A percentile compares a stretch with the other conserved stretches of the same genome.
Conservation (phyloP, 2,888 invertebrate genomes). For the Girardia tigrina region DNA sequence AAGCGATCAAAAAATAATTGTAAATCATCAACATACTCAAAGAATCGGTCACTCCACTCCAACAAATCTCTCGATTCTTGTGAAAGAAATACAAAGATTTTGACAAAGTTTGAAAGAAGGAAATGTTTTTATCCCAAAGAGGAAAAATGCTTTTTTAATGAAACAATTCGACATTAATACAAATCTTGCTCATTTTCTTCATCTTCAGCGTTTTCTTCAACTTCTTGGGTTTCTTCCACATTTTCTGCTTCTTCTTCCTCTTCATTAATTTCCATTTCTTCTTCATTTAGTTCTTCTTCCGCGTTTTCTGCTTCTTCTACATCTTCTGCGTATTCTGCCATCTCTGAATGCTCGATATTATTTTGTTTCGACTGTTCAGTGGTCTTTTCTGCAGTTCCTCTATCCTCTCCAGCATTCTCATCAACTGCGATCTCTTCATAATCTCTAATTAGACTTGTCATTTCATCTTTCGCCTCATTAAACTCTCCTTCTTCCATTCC, state of each 20-base stretch:
- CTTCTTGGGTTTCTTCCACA: neutral
- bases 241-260: neutral
- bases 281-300: neutral
- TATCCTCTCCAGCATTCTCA: neutral
- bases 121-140: no score
- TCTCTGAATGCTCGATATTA: neutral
- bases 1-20: neutral
- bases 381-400: neutral
- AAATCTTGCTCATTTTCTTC: neutral
- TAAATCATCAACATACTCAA: neutral
- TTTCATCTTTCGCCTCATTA: constrained; percentile 59
- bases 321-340: neutral
- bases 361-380: neutral
- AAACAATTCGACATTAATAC: neutral
- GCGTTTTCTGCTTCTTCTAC: constrained; percentile 7
- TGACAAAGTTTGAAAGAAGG: neutral
- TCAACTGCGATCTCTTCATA: constrained; percentile 50
- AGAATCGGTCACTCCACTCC: no score
- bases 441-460: constrained; percentile 52
- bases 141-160: neutral
- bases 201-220: neutral
- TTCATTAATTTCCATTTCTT: neutral
- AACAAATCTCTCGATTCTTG: neutral
- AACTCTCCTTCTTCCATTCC: constrained; percentile 40
- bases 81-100: neutral